A percentile compares a stretch with the other conserved stretches of the same genome.
phyloP scores from a whole-genome alignment of 2,888 invertebrate genomes.

The Eutolmus rufibarbis region DNA sequence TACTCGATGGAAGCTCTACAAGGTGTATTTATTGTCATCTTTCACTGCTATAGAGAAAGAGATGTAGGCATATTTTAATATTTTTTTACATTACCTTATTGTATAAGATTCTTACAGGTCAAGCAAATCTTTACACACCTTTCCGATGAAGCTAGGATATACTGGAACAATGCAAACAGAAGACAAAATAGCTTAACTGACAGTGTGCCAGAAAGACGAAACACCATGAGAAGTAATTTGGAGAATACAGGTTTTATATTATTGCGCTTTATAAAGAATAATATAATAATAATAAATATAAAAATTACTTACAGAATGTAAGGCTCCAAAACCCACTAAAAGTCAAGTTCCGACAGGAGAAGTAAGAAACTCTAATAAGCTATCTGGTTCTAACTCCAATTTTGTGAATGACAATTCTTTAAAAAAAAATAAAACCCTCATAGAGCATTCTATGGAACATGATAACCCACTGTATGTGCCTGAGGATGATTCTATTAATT shows the following conservation, averaged over 20 bases:
- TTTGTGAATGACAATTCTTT: neutral
- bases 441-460: neutral
- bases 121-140: neutral
- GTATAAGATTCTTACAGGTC: neutral
- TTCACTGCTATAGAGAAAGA: slow-evolving; percentile 73
- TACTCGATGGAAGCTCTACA: slow-evolving; percentile 70
- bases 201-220: neutral
- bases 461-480: neutral
- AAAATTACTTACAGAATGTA: neutral
- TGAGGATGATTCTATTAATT: neutral
- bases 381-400: neutral
- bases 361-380: neutral
- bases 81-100: neutral
- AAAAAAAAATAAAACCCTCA: neutral
- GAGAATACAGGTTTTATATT: slow-evolving; percentile 7
- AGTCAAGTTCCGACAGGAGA: neutral
- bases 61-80: slow-evolving; percentile 65
- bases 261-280: neutral
- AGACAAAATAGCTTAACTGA: neutral
- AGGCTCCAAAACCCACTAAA: neutral
- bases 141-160: neutral
- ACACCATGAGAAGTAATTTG: neutral
- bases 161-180: neutral
- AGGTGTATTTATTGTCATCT: slow-evolving; percentile 69
- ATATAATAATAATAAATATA: neutral